phyloP scores from a whole-genome alignment of 1,140 invertebrate genomes.

The Brachionus koreanus region DNA sequence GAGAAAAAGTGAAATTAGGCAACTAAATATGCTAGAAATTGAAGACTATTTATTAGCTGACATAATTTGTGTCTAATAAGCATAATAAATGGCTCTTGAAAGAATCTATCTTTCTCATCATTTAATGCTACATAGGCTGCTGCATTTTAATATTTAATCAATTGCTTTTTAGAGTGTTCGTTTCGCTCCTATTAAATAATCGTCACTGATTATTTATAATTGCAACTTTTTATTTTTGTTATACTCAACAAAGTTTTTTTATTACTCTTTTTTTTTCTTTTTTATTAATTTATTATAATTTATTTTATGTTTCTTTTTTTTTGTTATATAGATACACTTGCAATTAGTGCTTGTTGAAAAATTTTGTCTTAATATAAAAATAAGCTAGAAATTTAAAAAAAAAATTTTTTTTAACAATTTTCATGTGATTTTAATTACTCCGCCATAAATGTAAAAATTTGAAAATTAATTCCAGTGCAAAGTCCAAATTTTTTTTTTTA shows the following conservation, averaged over 20 bases:
- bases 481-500: too few species aligned
- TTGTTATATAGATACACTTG: neutral
- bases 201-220: neutral
- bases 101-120: neutral
- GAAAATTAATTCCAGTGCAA: too few species aligned
- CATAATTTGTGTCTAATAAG: constrained; percentile 7
- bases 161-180: neutral
- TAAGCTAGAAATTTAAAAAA: too few species aligned
- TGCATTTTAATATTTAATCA: neutral
- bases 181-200: neutral
- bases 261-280: neutral
- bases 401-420: too few species aligned
- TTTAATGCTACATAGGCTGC: neutral
- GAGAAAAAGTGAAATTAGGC: neutral
- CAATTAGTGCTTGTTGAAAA: neutral
- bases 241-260: neutral
- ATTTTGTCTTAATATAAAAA: neutral
- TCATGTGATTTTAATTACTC: too few species aligned
- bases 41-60: neutral
- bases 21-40: neutral
- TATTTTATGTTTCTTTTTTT: neutral
- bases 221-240: neutral
- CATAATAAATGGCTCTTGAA: constrained; percentile 15
- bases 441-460: too few species aligned
- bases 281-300: neutral